Conservation (phyloP, 2,888 invertebrate genomes). For the Pollenia griseotomentosa region DNA sequence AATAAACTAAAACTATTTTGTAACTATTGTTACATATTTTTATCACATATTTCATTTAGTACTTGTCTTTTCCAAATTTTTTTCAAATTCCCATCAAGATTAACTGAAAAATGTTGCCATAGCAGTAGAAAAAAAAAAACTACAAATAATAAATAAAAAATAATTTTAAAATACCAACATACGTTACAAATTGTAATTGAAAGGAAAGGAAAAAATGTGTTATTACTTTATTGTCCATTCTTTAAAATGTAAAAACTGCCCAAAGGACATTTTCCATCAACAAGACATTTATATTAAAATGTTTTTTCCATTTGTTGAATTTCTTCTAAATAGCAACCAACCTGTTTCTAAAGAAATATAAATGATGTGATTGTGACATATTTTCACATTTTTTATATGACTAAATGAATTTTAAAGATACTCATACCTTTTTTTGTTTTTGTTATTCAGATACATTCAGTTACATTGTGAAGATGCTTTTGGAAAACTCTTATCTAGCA, state of each 20-base stretch:
- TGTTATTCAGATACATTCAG: background rate
- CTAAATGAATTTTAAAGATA: slow-evolving; percentile 54
- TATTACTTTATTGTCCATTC: slow-evolving; percentile 49
- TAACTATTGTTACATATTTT: slow-evolving; percentile 54
- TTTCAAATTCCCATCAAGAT: slow-evolving; percentile 67
- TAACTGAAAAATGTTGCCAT: slow-evolving; percentile 59
- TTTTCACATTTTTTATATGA: slow-evolving; percentile 46
- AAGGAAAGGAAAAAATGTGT: slow-evolving; percentile 17
- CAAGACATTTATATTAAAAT: slow-evolving; percentile 65
- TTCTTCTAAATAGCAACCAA: slow-evolving; percentile 11
- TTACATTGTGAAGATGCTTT: background rate
- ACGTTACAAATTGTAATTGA: slow-evolving; percentile 18
- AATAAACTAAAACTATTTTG: slow-evolving; percentile 15
- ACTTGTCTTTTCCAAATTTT: slow-evolving; percentile 12
- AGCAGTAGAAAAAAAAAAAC: slow-evolving; percentile 12
- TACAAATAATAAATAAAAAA: slow-evolving; percentile 18
- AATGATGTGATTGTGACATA: slow-evolving; percentile 70
- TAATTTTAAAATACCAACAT: slow-evolving; percentile 54
- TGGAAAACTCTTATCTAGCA: slow-evolving; percentile 12
- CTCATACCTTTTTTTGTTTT: background rate
- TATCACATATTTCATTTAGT: background rate
- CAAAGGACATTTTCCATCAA: slow-evolving; percentile 67
- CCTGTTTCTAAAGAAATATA: slow-evolving; percentile 28
- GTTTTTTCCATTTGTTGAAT: background rate
- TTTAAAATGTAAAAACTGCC: slow-evolving; percentile 47